Evolutionary conservation across 2,113 vertebrate species (phyloP), one percentile per base, ranked within the genome.

Genomic region (Mustela lutreola): DNA sequence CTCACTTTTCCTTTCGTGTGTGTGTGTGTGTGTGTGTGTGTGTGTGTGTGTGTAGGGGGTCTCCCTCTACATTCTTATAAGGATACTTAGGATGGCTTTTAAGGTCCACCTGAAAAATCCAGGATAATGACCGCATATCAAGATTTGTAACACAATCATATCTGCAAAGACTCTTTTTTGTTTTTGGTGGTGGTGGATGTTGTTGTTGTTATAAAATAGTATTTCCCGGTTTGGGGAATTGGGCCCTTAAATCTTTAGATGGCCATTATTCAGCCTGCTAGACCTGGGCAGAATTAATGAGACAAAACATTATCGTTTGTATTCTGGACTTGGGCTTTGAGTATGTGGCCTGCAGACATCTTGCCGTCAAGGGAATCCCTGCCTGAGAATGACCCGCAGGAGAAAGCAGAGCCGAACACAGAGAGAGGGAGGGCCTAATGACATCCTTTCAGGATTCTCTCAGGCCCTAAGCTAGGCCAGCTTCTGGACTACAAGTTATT

Each of bases 21-120:
- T 60, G 0, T 73, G 10, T 56, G 26, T 8, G 6, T 58, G 0
- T 45, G 1, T 26, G 7, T 56, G 1, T n/a, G 7, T 60, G 0
- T 58, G 0, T 45, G 1, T 26, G 7, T 71, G 26, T 8, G 50
- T 21, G 4, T 0, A 12, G 2, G 48, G 0, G 26, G 53, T 39
- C 14, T 73, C 36, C 24, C 22, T 89, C 42, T 80, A 56, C 70
- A 39, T 81, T 91, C 36, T 48, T 39, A 8, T 26, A 89, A 89
- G 33, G 8, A 65, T 26, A 33, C 24, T 73, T 80, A 21, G 11
- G 56, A 42, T 42, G 91, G 70, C 21, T 42, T 89, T 50, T 73
- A 42, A 39, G 42, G 36, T 63, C 21, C 53, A 75, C 33, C 50
- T n/a, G 28, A 31, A 60, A 78, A 75, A 93, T 75, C 31, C 63